Base-by-base conservation (phyloP, 2,113 vertebrate species). In the Corythoichthys intestinalis region DNA sequence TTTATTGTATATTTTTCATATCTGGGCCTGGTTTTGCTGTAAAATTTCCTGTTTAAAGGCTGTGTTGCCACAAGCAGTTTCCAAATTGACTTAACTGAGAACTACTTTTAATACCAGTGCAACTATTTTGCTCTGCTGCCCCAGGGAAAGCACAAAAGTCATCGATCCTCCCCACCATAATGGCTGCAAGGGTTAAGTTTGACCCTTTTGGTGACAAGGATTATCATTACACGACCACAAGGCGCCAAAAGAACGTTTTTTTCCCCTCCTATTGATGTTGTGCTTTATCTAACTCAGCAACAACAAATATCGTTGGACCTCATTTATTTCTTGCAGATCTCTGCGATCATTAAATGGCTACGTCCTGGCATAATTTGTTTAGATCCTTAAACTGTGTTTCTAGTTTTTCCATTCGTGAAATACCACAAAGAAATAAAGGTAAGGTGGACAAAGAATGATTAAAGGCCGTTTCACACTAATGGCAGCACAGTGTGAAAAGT, bases 141-240 rank as follows among this genome's bases (percentile, higher is more conserved):
- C 64, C 83, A 81, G 87, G 76, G 79, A 76, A 71, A 82, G 75
- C 49, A 72, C 78, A 90, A 84, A 91, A 91, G 86, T 88, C 75
- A 91, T 90, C 8, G 85, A 90, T 91, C 91, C 87, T 91, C 90
- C 84, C 85, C 88, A 90, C 83, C 77, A 85, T 72, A 71, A 73
- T 77, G 72, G 87, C 85, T 86, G 84, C 84, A 92, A 89, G 84
- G 72, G 83, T 72, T 79, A 71, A 70, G 64, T 80, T 86, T 87
- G 84, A 83, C 84, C 60, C 71, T 86, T 86, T 77, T 69, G 81
- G 60, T 82, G 78, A 86, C 41, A 12, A 72, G 74, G 69, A 75
- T 82, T 87, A 83, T 86, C 86, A 82, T 88, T 85, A 58, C 76
- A 75, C 69, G 78, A 63, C 56, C 72, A 77, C 82, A 68, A 62